Evolutionary conservation across 2,113 vertebrate species (phyloP), one percentile per base, ranked within the genome.

Genomic region (Scopus umbretta): DNA sequence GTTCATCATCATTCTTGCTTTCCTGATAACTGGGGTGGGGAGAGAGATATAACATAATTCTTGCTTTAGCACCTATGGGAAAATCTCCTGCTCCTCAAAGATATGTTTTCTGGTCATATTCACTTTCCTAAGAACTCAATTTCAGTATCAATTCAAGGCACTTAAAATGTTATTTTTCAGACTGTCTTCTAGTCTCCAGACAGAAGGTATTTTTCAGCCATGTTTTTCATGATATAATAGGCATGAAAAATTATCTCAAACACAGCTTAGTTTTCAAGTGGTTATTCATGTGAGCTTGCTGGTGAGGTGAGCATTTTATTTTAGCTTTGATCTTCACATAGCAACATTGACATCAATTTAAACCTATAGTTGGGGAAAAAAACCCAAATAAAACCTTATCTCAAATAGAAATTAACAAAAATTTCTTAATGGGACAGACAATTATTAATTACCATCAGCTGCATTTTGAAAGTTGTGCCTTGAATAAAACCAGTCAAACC

Each of bases 301-400:
- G 66, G 13, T 59, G 16, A 30, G 22, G 10, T 56, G 30, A 96
- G 23, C 9, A 49, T 67, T 82, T 47, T 67, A 43, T 65, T 88
- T 79, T 58, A 67, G 6, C 25, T 94, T 90, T 76, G 40, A 27
- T 73, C 27, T 70, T 61, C 30, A 72, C 9, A 34, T 11, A 45
- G 5, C 16, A 88, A 65, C 32, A 52, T 72, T 40, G 61, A 27
- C 12, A 52, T 9, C 7, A 55, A 20, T 63, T 72, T 42, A 79
- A 70, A 61, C 26, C 3, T 40, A 30, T 17, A 71, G 4, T 10
- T 40, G 16, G 7, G 16, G 2, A 13, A 12, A 36, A 62, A 38
- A 43, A 29, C 0, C 0, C 8, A 34, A 56, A n/a, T 36, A n/a
- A 56, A 34, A 30, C n/a, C n/a, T n/a, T n/a, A n/a, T n/a, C n/a